Base-by-base conservation (phyloP, 2,888 invertebrate genomes). In the Pyrgus malvae region DNA sequence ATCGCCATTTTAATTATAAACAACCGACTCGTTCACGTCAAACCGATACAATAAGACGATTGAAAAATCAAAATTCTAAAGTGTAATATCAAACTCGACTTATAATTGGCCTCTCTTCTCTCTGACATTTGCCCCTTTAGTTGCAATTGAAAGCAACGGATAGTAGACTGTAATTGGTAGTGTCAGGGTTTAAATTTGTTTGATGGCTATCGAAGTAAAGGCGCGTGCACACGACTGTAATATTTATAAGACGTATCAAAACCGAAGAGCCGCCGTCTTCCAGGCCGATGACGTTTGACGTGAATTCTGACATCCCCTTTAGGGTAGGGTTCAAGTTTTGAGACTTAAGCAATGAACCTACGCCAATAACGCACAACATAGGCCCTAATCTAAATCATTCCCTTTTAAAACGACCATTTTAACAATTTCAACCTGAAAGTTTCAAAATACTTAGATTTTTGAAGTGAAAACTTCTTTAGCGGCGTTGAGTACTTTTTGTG, bases 251-350 rank as follows among this genome's bases (percentile, higher is more conserved):
- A 80, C 78, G 78, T 68, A 79, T 77, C 85, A 89, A 86, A 86
- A 86, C 75, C 84, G 84, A 85, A 86, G 81, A 83, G 81, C 87
- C 67, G 83, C 83, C 67, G 83, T 89, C 87, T 89, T 85, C 80
- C 80, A 82, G 70, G 69, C 82, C 86, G 86, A 88, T 90, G 90
- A 89, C 87, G 89, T 89, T 89, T 89, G 90, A 90, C 83, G 88
- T 81, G 77, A 74, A 78, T 78, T 83, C 88, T 84, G 89, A 88
- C 89, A 74, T 79, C 74, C 79, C 78, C 77, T 74, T 77, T 74
- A 69, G 67, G 59, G 63, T 64, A 59, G 64, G 74, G 74, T 63
- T 2, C 21, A 51, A 51, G 17, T 1, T 6, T 37, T 7, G 44
- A 40, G 50, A 50, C 11, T 23, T 4, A 7, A n/a, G 14, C 3